Base-by-base conservation (phyloP, 2,113 vertebrate species). In the Carlito syrichta region DNA sequence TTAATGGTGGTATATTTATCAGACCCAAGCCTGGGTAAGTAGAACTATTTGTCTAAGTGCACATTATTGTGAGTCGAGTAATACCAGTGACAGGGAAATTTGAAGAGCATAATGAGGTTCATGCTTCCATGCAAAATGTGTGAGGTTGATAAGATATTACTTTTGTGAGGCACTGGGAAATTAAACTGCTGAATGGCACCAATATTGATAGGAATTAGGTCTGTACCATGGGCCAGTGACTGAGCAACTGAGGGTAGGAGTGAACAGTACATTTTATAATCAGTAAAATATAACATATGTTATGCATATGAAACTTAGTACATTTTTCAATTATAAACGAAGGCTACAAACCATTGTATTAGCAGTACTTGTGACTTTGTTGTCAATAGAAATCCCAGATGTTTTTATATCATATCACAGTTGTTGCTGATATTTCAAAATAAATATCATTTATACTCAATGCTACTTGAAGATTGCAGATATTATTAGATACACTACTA, bases 1-100 rank as follows among this genome's bases (percentile, higher is more conserved):
- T 89, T 81, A 94, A 96, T 95, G 35, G 43, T 91, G 73, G 54
- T 83, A 40, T 27, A 77, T 97, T 97, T 96, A 86, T 95, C 85
- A 97, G 60, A 56, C 77, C 71, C 45, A 77, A 78, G 73, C n/a
- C 66, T 27, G 25, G 58, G 38, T 92, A 92, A 97, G 93, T 56
- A 96, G 78, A 85, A 89, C 56, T 89, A 52, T 96, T 94, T 95
- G 86, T 71, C 78, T 69, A 89, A 87, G 69, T 38, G 63, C 50
- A 93, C n/a, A 77, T 96, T 96, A 89, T 85, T 58, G 43, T 2
- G 45, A 86, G 74, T 74, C 56, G 60, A 73, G 92, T 16, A 63
- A 40, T 84, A 86, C 45, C 32, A 7, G 69, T 89, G 93, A 83
- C 82, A 91, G 86, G 78, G 69, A 81, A 86, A 62, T 89, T 45